These are phyloP conservation scores for Petrocephalus sullivani DNA, from an alignment of 2,797 vertebrate species.

Conservation along the genomic window DNA sequence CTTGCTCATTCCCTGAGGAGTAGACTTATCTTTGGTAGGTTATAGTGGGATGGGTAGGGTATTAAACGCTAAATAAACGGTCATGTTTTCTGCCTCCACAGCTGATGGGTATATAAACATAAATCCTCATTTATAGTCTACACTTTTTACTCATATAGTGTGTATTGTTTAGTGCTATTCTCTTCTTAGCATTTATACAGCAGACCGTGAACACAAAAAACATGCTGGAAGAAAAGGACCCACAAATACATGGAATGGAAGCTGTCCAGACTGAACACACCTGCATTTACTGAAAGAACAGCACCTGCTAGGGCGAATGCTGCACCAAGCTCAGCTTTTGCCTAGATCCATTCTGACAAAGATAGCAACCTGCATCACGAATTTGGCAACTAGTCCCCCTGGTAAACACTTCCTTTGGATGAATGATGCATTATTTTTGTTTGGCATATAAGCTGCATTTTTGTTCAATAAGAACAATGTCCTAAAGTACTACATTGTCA, in stretches of 20 bases:
- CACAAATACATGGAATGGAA: background rate
- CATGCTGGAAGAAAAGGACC: background rate
- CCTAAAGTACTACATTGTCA: background rate
- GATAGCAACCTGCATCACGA: background rate
- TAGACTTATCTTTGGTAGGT: background rate
- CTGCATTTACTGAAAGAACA: background rate
- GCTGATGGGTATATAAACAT: background rate
- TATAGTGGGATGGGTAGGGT: background rate
- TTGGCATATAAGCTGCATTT: background rate
- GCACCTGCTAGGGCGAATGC: background rate
- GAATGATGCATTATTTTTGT: background rate
- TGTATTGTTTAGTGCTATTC: background rate
- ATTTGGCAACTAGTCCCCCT: background rate
- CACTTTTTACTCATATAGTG: background rate
- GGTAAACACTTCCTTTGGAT: background rate
- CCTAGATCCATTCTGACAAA: background rate
- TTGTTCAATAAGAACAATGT: background rate
- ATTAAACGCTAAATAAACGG: background rate
- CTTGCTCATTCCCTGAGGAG: background rate
- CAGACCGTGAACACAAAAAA: background rate
- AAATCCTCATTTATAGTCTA: background rate
- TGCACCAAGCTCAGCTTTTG: background rate
- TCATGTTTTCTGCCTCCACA: background rate
- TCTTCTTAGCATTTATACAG: background rate
- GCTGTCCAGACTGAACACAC: background rate